Base-by-base conservation (phyloP, 2,888 invertebrate genomes). In the Melipona bicolor region DNA sequence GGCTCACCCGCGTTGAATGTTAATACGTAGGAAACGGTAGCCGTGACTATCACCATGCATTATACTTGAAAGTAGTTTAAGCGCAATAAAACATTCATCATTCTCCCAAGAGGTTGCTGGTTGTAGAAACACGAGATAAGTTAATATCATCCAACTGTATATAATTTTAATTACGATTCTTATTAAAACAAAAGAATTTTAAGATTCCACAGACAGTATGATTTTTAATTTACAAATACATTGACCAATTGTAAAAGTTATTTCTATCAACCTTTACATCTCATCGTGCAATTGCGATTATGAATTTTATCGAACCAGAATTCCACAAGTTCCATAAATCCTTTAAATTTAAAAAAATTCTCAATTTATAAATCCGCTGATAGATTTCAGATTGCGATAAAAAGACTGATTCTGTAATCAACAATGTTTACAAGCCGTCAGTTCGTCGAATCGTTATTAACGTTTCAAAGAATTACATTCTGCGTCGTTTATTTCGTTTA, bases 1-100 rank as follows among this genome's bases (percentile, higher is more conserved):
- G 75, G 73, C 59, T 79, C 71, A 72, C 19, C 9, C 73, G 80
- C 54, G 69, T 68, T 88, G 88, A 89, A 90, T 90, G 77, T 82
- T 88, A 88, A 89, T 86, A 81, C 71, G 56, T 62, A 78, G 77
- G 80, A 76, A 83, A 84, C 71, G 88, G 79, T 87, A 83, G 82
- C 70, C 79, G 54, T 59, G 50, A 52, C 62, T 79, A 78, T 79
- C 61, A 43, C 59, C 24, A 56, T 56, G 56, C 56, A 56, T 77
- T 78, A 70, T 54, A 54, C 13, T 49, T 49, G 59, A 76, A 69
- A 69, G 62, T 68, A 67, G 75, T 79, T 72, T 68, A 73, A 56
- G 17, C 59, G 21, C 32, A 56, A 59, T 56, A 68, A 78, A 82
- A 62, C 67, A 67, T 56, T 32, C 11, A 19, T n/a, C 21, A 43